Percentiles rank a stretch among this genome's conserved stretches.
These are phyloP conservation scores for Hemicentrotus pulcherrimus DNA, from an alignment of 35 echinoderm and acorn worm species.

Conservation along the genomic window DNA sequence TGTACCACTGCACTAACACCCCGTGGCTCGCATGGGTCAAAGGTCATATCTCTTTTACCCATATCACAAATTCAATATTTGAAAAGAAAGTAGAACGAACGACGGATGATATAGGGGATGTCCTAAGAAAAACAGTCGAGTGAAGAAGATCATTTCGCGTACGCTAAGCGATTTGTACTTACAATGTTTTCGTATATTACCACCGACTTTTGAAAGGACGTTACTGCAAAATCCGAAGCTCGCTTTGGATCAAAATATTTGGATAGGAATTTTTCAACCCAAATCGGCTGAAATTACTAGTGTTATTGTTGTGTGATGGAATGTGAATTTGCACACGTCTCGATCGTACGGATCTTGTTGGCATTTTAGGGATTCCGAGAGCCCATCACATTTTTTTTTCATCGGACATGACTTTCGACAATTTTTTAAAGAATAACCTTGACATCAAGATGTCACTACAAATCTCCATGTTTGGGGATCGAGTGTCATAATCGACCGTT, in stretches of 20 bases:
- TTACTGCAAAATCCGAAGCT: not conserved
- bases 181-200: not conserved
- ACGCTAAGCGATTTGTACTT: not conserved
- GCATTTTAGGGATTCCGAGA: not conserved
- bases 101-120: conserved; percentile 30
- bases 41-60: conserved; percentile 34
- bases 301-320: conserved; percentile 32
- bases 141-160: not conserved
- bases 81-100: conserved; percentile 16
- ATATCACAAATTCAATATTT: conserved; percentile 50
- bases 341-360: not conserved
- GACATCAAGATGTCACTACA: not conserved
- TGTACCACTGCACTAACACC: conserved; percentile 26
- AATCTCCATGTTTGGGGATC: not conserved
- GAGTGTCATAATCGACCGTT: not conserved
- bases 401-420: not conserved
- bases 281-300: conserved; percentile 11
- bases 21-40: conserved; percentile 1
- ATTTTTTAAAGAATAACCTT: not conserved
- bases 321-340: not conserved
- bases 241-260: conserved; percentile 44
- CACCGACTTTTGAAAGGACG: not conserved
- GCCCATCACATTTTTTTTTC: not conserved
- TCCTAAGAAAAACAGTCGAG: not conserved
- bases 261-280: not conserved